Conservation (phyloP, 1,140 invertebrate species). For the Pantala flavescens region DNA sequence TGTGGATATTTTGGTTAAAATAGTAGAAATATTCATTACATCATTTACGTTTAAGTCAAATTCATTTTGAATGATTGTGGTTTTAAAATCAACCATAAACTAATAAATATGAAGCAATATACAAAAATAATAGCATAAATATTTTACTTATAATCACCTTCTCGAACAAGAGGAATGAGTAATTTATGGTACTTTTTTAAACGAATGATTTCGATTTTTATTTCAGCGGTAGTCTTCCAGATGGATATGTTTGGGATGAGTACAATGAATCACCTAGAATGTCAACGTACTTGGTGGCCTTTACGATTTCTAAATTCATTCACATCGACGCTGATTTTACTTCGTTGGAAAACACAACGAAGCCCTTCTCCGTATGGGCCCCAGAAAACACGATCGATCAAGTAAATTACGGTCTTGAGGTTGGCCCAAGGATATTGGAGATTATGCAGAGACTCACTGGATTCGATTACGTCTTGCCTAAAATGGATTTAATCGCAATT, state of each 20-base stretch:
- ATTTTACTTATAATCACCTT: too few relatives aligned
- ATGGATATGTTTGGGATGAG: constrained; percentile 43
- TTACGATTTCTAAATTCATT: constrained; percentile 67
- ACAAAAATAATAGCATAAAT: too few relatives aligned
- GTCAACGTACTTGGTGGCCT: constrained; percentile 80
- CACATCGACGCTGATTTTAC: constrained; percentile 25
- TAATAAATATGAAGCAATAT: too few relatives aligned
- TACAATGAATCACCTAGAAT: constrained; percentile 62
- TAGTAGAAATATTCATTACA: too few relatives aligned
- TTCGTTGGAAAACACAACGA: neutral
- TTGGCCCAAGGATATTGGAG: neutral
- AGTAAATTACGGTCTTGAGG: neutral
- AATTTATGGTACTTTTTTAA: too few relatives aligned
- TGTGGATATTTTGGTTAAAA: too few relatives aligned
- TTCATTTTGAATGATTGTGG: too few relatives aligned
- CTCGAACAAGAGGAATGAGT: too few relatives aligned
- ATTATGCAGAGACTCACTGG: neutral
- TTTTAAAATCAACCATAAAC: too few relatives aligned
- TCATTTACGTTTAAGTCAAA: too few relatives aligned
- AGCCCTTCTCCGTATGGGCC: neutral
- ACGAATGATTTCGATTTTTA: too few relatives aligned
- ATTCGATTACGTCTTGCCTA: constrained; percentile 24
- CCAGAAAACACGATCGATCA: neutral
- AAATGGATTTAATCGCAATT: constrained; percentile 73
- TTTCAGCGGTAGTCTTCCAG: neutral